Conservation (phyloP, 2,113 vertebrate species). For the Malurus alboscapulatus region DNA sequence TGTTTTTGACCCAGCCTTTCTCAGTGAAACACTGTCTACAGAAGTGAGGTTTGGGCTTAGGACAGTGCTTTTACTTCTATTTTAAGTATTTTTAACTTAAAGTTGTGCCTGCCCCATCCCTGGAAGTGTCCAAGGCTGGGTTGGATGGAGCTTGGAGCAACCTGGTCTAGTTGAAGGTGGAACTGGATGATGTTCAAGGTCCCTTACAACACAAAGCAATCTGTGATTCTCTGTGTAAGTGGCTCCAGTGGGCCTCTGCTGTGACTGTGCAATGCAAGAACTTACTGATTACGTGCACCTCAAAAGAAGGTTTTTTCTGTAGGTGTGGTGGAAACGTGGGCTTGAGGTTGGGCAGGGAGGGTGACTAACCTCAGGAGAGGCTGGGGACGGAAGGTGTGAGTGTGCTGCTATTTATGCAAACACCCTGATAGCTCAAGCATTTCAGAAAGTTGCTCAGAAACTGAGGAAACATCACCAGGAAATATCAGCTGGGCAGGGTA, state of each 20-base stretch:
- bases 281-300: rapidly evolving
- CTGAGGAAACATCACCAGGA: background rate
- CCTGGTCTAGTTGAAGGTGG: background rate
- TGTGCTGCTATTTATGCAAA: background rate
- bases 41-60: background rate
- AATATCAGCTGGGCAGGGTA: background rate
- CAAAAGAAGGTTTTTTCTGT: background rate
- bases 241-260: background rate
- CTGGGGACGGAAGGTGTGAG: background rate
- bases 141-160: background rate
- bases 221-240: background rate
- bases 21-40: rapidly evolving
- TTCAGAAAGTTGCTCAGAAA: background rate
- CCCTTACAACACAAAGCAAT: background rate
- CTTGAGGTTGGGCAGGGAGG: background rate
- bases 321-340: background rate
- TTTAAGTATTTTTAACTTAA: background rate
- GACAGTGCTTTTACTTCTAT: rapidly evolving
- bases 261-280: background rate
- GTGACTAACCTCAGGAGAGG: slow-evolving; percentile 16
- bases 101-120: background rate
- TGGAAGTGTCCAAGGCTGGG: background rate
- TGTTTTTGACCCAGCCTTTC: background rate
- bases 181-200: background rate
- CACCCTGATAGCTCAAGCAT: background rate